Base-by-base conservation (phyloP, 1,140 invertebrate species). In the Camponotus vicinus region DNA sequence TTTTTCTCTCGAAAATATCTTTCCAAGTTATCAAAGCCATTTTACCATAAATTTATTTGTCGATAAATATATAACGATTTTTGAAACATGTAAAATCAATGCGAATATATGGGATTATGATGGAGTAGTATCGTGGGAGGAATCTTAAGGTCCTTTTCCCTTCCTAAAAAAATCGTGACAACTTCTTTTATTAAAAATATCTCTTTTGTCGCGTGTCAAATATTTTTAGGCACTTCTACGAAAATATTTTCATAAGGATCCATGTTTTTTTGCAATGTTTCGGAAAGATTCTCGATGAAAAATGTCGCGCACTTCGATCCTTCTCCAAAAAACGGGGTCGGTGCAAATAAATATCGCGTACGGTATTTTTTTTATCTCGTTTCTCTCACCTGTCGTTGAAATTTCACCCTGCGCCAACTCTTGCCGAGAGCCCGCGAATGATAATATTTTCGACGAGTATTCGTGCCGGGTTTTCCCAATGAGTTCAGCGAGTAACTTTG, bases 401-500 rank as follows among this genome's bases (percentile, higher is more conserved):
- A 83, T 75, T 83, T 83, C 40, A 63, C 69, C 49, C 77, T 73
- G 63, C 78, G 66, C 66, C 37, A 80, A 42, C 37, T 80, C 40
- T 37, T 49, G 66, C n/a, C 3, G 69, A 49, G 79, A 75, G 32
- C 79, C 15, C 79, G 69, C 69, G 57, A 83, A 83, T 83, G 79
- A 83, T 83, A 83, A 83, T 83, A 83, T 83, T 83, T 83, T 83
- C 79, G 69, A 42, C 32, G 49, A 52, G 49, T 18, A 18, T 52
- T 52, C 79, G 69, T 75, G 79, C 69, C 34, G 69, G 69, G 69
- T 61, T 73, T 83, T 75, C 69, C n/a, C 79, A 83, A 83, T 83
- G 69, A 83, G 79, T 61, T 75, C 34, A 27, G 79, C 55, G 27
- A 73, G 79, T 83, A 83, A 83, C 79, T 83, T 75, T 8, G 79